Conservation (phyloP, 2,797 vertebrate genomes). For the Sebastes hubbsi region DNA sequence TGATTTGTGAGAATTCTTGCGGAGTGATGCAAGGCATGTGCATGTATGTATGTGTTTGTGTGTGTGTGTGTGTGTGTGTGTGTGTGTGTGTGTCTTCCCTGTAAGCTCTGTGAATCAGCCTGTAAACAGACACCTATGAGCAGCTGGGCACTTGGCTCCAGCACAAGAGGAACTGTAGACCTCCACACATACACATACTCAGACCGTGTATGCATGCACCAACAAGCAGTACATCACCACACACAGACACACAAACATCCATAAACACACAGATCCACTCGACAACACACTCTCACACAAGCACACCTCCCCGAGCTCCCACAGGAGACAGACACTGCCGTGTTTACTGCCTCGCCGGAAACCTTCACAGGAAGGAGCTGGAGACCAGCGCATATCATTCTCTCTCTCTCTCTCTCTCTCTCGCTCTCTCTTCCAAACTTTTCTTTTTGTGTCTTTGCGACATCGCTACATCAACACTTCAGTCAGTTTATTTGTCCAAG, state of each 20-base stretch:
- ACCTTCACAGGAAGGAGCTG: constrained; percentile 83
- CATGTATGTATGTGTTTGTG: constrained; percentile 18
- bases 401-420: constrained; percentile 47
- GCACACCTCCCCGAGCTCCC: constrained; percentile 79
- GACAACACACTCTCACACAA: constrained; percentile 65
- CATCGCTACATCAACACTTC: constrained; percentile 94
- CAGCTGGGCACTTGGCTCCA: constrained; percentile 92
- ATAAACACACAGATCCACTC: constrained; percentile 68
- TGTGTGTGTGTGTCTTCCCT: constrained; percentile 33
- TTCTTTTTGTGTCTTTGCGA: constrained; percentile 82
- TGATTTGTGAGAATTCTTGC: constrained; percentile 27
- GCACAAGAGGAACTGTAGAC: constrained; percentile 84
- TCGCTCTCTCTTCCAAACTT: constrained; percentile 73
- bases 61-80: constrained; percentile 10
- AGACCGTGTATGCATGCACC: constrained; percentile 54
- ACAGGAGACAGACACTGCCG: constrained; percentile 87
- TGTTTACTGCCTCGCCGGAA: constrained; percentile 94
- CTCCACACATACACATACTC: constrained; percentile 55
- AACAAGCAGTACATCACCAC: constrained; percentile 66
- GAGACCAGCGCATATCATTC: constrained; percentile 74
- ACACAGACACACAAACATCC: constrained; percentile 69
- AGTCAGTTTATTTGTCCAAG: constrained; percentile 91
- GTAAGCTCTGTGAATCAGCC: constrained; percentile 58
- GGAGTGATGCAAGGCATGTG: constrained; percentile 9
- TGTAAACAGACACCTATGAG: constrained; percentile 84